Evolutionary conservation across 2,113 vertebrate species (phyloP).

Genomic region (Tursiops truncatus): DNA sequence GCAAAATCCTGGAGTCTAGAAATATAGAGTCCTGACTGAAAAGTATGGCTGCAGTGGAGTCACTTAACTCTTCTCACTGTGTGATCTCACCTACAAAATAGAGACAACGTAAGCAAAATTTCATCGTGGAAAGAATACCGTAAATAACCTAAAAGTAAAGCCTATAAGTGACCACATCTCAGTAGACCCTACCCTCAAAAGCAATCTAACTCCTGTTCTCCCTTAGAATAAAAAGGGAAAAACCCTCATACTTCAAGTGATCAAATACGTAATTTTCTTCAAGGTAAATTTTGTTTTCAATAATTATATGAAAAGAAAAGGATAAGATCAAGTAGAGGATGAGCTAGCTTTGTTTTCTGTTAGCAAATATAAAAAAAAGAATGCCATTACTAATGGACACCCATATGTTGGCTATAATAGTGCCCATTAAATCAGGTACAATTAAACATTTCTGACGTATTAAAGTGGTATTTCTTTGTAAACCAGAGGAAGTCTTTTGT

Average conservation of each 20-base stretch:
- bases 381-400: background rate
- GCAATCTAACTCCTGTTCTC: background rate
- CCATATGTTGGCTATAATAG: background rate
- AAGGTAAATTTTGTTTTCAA: background rate
- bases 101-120: background rate
- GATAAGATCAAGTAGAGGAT: background rate
- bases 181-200: background rate
- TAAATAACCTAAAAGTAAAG: background rate
- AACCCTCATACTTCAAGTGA: background rate
- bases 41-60: background rate
- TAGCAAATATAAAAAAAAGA: background rate
- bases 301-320: background rate
- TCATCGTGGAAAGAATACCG: background rate
- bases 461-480: background rate
- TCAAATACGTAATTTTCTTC: background rate
- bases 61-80: background rate
- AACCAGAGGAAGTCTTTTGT: background rate
- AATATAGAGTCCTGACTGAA: background rate
- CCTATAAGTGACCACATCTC: background rate
- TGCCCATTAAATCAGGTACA: background rate
- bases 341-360: background rate
- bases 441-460: background rate
- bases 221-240: background rate
- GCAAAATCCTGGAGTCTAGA: background rate
- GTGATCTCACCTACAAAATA: background rate